These are phyloP conservation scores for Drosophila melanica DNA, from an alignment of 1,140 invertebrate genomes.

Conservation along the genomic window DNA sequence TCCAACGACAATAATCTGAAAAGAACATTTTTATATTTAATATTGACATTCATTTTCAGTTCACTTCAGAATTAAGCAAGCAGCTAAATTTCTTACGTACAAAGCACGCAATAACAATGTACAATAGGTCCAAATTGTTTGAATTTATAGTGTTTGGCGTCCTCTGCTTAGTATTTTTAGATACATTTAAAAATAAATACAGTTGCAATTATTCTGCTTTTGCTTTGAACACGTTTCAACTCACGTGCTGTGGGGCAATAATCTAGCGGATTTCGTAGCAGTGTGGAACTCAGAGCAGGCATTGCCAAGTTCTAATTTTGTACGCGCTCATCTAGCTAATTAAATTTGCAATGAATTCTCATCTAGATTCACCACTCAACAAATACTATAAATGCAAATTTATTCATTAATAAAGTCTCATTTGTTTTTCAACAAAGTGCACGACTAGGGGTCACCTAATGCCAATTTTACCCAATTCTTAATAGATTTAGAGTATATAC, in stretches of 20 bases:
- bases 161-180: conserved; percentile 41
- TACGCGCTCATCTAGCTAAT: conserved; percentile 22
- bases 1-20: too few relatives aligned
- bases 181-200: conserved; percentile 33
- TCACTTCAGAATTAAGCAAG: too few relatives aligned
- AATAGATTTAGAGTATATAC: too few relatives aligned
- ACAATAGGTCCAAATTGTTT: conserved; percentile 35
- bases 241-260: conserved; percentile 54
- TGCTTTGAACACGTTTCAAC: conserved; percentile 38
- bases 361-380: conserved; percentile 9
- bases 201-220: conserved; percentile 41
- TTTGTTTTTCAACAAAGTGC: too few relatives aligned
- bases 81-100: too few relatives aligned
- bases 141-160: neutral
- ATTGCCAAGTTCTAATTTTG: conserved; percentile 51
- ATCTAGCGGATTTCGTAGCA: conserved; percentile 57
- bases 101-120: conserved; percentile 13
- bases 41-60: too few relatives aligned
- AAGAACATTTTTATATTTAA: too few relatives aligned
- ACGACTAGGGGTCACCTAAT: too few relatives aligned
- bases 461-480: too few relatives aligned
- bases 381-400: neutral
- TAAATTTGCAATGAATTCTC: conserved; percentile 42
- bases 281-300: conserved; percentile 6
- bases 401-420: too few relatives aligned